Evolutionary conservation across 2,113 vertebrate species (phyloP).

Genomic region (Lamprologus ornatipinnis): DNA sequence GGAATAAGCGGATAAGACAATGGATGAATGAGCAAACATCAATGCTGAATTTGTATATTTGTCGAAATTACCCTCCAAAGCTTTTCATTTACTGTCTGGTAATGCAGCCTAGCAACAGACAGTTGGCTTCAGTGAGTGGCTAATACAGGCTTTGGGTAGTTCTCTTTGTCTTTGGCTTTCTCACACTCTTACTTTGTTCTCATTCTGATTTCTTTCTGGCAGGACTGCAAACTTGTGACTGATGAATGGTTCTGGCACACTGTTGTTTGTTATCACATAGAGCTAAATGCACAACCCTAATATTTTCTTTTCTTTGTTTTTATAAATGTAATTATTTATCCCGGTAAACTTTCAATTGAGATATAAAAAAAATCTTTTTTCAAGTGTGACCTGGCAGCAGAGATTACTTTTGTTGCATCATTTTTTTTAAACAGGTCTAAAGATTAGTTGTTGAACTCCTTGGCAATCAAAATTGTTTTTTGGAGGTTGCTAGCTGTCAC

Average conservation of each 20-base stretch:
- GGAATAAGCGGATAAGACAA: slow-evolving; percentile 9
- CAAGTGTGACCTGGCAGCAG: not conserved
- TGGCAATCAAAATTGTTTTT: not conserved
- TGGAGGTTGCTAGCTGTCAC: not conserved
- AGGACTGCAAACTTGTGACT: not conserved
- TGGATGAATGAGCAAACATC: slow-evolving; percentile 11
- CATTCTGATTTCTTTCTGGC: not conserved
- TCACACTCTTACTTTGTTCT: not conserved
- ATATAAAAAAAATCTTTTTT: not conserved
- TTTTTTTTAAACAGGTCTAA: not conserved
- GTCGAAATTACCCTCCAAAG: slow-evolving; percentile 7
- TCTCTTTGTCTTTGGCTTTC: not conserved
- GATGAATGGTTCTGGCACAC: not conserved
- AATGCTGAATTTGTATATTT: slow-evolving; percentile 13
- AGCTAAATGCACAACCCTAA: not conserved
- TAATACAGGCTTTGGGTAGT: slow-evolving; percentile 5
- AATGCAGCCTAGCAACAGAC: slow-evolving; percentile 22
- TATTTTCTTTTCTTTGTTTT: not conserved
- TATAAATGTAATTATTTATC: not conserved
- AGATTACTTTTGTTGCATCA: not conserved
- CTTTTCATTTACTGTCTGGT: not conserved
- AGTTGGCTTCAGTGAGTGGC: not conserved
- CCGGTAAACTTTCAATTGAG: not conserved
- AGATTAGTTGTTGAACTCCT: not conserved
- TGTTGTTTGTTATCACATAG: not conserved